Conservation (phyloP, 2,888 invertebrate species). For the Tipula vernalis region DNA sequence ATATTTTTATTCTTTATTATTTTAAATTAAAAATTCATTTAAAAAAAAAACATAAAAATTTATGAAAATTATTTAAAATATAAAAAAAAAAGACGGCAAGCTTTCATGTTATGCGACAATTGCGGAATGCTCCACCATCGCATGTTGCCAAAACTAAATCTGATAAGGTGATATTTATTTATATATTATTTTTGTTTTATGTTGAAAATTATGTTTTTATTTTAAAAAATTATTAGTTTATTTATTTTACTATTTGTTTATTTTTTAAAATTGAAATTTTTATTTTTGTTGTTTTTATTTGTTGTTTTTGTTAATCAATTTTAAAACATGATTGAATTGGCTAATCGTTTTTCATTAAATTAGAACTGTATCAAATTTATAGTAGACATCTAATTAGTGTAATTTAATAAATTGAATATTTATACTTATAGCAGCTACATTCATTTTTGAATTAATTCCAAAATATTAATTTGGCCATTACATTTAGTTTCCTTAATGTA, state of each 20-base stretch:
- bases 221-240: slow-evolving; percentile 8
- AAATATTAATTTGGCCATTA: no score
- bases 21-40: not conserved
- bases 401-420: not conserved
- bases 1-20: slow-evolving; percentile 11
- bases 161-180: slow-evolving; percentile 56
- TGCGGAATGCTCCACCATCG: slow-evolving; percentile 77
- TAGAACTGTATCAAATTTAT: not conserved
- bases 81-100: slow-evolving; percentile 49
- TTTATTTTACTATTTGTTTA: not conserved
- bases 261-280: no score
- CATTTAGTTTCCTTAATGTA: not conserved
- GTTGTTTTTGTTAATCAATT: not conserved
- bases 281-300: slow-evolving; percentile 10
- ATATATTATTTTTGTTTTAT: slow-evolving; percentile 14
- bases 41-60: slow-evolving; percentile 8
- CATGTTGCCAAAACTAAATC: slow-evolving; percentile 75
- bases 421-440: no score
- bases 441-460: no score
- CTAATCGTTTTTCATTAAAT: not conserved
- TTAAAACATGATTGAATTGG: not conserved
- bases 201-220: slow-evolving; percentile 9
- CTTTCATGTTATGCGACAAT: slow-evolving; percentile 64
- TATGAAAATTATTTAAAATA: slow-evolving; percentile 11
- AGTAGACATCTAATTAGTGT: not conserved